phyloP scores from a whole-genome alignment of 2,888 invertebrate genomes.

The Lycaena phlaeas region DNA sequence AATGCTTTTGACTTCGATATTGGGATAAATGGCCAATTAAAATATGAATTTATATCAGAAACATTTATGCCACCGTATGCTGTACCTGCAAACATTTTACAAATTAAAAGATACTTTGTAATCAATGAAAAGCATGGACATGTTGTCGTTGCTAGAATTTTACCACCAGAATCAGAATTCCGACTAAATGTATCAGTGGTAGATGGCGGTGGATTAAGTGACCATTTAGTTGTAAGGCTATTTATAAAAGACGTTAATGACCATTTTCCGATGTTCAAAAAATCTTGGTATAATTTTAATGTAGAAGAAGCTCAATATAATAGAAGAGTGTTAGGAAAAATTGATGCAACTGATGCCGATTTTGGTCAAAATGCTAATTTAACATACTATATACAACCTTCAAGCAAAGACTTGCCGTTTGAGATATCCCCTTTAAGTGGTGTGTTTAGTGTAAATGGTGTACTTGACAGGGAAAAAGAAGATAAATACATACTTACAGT shows the following conservation, averaged over 20 bases:
- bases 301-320: conserved; percentile 85
- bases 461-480: conserved; percentile 82
- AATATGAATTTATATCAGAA: conserved; percentile 81
- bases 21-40: conserved; percentile 79
- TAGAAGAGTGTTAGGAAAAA: conserved; percentile 79
- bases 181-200: conserved; percentile 82
- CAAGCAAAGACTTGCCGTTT: conserved; percentile 74
- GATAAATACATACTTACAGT: conserved; percentile 81
- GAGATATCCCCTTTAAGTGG: conserved; percentile 79
- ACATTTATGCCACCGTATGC: conserved; percentile 73
- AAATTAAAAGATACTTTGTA: conserved; percentile 78
- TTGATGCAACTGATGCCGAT: conserved; percentile 86
- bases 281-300: conserved; percentile 87
- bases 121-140: conserved; percentile 85
- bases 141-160: conserved; percentile 77
- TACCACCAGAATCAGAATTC: conserved; percentile 84
- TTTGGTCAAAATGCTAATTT: conserved; percentile 86
- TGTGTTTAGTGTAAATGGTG: conserved; percentile 80
- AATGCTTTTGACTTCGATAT: conserved; percentile 82
- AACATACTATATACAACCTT: conserved; percentile 76
- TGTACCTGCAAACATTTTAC: conserved; percentile 48
- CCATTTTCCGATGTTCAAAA: conserved; percentile 86
- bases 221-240: conserved; percentile 79
- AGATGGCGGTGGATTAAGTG: conserved; percentile 83
- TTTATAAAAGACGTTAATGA: conserved; percentile 86